Evolutionary conservation across 2,797 vertebrate species (phyloP).

Genomic region (Choloepus didactylus): DNA sequence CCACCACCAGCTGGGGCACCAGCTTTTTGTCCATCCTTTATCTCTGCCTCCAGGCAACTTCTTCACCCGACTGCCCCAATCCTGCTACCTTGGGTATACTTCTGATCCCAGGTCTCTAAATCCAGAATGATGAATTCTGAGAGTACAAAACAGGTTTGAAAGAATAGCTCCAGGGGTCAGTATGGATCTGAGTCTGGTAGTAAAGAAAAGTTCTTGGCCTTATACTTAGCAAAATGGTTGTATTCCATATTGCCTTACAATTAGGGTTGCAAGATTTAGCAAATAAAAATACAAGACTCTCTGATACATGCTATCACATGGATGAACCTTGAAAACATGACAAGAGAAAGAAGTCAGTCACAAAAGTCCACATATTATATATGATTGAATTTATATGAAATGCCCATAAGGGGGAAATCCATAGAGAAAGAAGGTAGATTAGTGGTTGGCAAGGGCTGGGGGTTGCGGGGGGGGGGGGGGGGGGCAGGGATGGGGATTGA

Average conservation of each 20-base stretch:
- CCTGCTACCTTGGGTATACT: no score
- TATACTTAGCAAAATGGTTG: neutral
- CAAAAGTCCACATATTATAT: neutral
- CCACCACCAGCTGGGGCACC: neutral
- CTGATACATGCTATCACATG: no score
- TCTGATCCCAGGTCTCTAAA: neutral
- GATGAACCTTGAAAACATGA: neutral
- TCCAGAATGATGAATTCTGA: neutral
- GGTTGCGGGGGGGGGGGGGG: no score
- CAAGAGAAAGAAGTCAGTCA: neutral
- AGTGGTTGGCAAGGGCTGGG: neutral
- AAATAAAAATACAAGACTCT: neutral
- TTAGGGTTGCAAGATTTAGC: neutral
- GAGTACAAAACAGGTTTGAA: neutral
- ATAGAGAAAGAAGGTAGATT: neutral
- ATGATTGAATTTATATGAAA: neutral
- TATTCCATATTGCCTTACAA: no score
- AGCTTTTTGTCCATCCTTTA: neutral
- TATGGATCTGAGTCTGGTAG: neutral
- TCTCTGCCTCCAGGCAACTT: neutral
- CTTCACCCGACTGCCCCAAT: neutral
- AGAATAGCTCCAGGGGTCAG: neutral
- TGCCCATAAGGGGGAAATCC: neutral
- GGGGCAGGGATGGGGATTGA: neutral
- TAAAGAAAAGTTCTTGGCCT: neutral